phyloP scores from a whole-genome alignment of 2,888 invertebrate species.

The Nomada flava region DNA sequence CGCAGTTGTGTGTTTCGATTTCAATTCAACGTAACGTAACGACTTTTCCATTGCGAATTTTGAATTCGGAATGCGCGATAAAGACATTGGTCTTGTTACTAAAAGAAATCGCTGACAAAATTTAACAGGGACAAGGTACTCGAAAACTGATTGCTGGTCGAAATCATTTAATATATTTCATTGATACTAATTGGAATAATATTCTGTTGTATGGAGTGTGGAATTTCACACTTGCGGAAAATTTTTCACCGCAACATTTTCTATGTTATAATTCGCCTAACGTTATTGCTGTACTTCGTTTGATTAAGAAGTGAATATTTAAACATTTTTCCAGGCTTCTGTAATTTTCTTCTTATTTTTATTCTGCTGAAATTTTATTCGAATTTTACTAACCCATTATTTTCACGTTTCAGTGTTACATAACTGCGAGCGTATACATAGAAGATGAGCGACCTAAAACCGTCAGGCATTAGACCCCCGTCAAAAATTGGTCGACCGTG shows the following conservation, averaged over 20 bases:
- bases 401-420: slow-evolving; percentile 62
- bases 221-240: not conserved
- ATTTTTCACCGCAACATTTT: not conserved
- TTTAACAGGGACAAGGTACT: not conserved
- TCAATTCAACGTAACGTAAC: slow-evolving; percentile 23
- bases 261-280: not conserved
- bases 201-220: not conserved
- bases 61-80: not conserved
- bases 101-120: not conserved
- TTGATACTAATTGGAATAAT: not conserved
- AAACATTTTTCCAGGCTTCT: not conserved
- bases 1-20: slow-evolving; percentile 25
- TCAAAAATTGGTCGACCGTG: slow-evolving; percentile 89
- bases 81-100: too few relatives aligned
- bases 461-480: slow-evolving; percentile 88
- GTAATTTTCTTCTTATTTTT: not conserved
- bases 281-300: not conserved
- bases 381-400: slow-evolving; percentile 17
- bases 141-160: not conserved
- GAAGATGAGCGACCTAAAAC: slow-evolving; percentile 84
- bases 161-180: not conserved
- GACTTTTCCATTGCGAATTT: slow-evolving; percentile 27
- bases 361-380: not conserved
- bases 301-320: not conserved
- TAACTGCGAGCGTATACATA: slow-evolving; percentile 43